These are phyloP conservation scores for Anguilla obscura DNA, from an alignment of 2,797 vertebrate genomes.

Conservation along the genomic window DNA sequence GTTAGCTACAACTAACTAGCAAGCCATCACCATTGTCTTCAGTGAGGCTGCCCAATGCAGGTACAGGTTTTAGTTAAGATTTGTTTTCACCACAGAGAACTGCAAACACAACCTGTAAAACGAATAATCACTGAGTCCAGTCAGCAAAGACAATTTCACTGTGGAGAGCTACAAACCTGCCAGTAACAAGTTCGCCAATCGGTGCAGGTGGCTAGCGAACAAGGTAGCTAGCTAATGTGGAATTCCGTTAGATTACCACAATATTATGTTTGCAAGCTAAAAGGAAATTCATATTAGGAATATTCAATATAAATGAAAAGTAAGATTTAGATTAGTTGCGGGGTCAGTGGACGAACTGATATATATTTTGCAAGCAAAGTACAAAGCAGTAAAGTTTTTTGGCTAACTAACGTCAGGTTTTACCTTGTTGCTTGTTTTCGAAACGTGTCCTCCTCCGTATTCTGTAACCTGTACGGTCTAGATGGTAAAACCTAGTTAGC, in stretches of 20 bases:
- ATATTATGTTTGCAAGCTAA: background rate
- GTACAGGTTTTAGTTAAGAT: background rate
- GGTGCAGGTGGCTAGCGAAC: too few relatives aligned
- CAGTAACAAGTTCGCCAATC: too few relatives aligned
- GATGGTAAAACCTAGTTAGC: background rate
- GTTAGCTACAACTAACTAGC: background rate
- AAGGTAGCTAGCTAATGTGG: too few relatives aligned
- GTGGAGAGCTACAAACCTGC: too few relatives aligned
- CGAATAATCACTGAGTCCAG: too few relatives aligned
- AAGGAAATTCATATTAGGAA: background rate
- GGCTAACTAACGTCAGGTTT: background rate
- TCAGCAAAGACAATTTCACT: too few relatives aligned
- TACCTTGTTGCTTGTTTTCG: constrained; percentile 31
- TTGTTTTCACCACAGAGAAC: too few relatives aligned
- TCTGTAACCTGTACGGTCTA: background rate
- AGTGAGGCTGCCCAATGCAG: background rate
- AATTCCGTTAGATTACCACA: background rate
- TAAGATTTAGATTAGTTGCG: background rate
- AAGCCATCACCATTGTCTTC: background rate
- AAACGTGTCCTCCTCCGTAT: constrained; percentile 23
- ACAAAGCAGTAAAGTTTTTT: background rate
- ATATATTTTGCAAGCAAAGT: background rate
- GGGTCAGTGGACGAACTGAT: background rate
- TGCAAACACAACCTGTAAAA: too few relatives aligned
- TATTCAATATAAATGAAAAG: background rate